These are phyloP conservation scores for Cephus runcator DNA, from an alignment of 2,888 invertebrate genomes.

Conservation along the genomic window DNA sequence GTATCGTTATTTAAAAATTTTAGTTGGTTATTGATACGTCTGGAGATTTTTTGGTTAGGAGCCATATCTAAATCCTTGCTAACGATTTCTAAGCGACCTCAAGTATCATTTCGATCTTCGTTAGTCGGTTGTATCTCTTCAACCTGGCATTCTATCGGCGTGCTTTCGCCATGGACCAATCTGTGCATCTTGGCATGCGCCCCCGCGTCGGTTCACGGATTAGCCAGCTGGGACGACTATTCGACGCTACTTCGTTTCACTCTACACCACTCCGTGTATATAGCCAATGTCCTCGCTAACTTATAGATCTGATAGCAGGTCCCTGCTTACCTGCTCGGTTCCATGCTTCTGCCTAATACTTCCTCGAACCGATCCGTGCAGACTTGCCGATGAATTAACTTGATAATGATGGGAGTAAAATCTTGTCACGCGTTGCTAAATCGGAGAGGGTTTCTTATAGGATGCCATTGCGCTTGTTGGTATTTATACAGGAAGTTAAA, in stretches of 20 bases:
- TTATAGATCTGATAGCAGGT: conserved; percentile 19
- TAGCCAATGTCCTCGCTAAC: conserved; percentile 17
- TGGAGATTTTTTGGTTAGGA: not conserved
- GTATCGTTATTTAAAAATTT: too few species aligned
- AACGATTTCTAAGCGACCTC: conserved; percentile 6
- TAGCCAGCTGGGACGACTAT: conserved; percentile 7
- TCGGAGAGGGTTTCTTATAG: not conserved
- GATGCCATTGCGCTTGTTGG: not conserved
- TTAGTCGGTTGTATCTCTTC: conserved; percentile 5
- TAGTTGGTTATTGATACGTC: too few species aligned
- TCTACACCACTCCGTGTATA: not conserved
- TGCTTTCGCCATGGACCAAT: conserved; percentile 12
- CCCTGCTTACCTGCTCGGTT: conserved; percentile 13
- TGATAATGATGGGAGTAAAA: conserved; percentile 11
- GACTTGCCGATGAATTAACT: conserved; percentile 10
- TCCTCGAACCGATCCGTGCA: conserved; percentile 9
- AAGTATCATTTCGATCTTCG: conserved; percentile 13
- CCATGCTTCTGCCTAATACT: conserved; percentile 15
- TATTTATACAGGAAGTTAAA: not conserved
- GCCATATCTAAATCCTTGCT: conserved; percentile 1
- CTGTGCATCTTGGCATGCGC: conserved; percentile 14
- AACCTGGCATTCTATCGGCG: conserved; percentile 13
- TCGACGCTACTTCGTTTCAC: conserved; percentile 8
- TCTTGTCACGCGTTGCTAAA: not conserved
- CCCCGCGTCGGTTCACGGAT: conserved; percentile 18